Conservation (phyloP, 1,140 invertebrate genomes). For the Euura lappo region DNA sequence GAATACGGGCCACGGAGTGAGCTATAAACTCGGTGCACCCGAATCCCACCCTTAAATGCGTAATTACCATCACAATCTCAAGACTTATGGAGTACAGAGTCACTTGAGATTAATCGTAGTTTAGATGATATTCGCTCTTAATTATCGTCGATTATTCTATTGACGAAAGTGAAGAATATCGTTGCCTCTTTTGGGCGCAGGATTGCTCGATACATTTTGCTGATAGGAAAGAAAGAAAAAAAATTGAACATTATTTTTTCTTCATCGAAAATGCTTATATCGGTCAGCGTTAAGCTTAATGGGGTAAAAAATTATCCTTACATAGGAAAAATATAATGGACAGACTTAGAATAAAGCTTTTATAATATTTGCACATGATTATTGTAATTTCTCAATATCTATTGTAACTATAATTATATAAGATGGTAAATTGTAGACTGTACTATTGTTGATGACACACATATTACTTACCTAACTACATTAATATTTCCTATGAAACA, state of each 20-base stretch:
- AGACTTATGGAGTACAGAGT: too few relatives aligned
- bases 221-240: too few relatives aligned
- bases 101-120: too few relatives aligned
- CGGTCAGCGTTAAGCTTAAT: neutral
- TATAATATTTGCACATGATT: conserved; percentile 5
- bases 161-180: neutral
- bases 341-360: neutral
- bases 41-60: too few relatives aligned
- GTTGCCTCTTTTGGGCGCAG: neutral
- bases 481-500: neutral
- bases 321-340: too few relatives aligned
- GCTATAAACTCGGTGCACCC: too few relatives aligned
- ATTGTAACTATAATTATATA: neutral
- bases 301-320: too few relatives aligned
- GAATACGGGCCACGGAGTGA: too few relatives aligned
- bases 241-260: neutral
- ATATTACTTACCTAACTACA: too few relatives aligned
- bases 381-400: neutral
- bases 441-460: neutral
- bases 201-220: neutral
- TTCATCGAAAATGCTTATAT: neutral
- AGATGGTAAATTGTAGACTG: neutral
- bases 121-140: too few relatives aligned
- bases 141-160: too few relatives aligned
- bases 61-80: too few relatives aligned